These are phyloP conservation scores for Semnornis frantzii DNA, from an alignment of 2,113 vertebrate genomes.

Conservation along the genomic window DNA sequence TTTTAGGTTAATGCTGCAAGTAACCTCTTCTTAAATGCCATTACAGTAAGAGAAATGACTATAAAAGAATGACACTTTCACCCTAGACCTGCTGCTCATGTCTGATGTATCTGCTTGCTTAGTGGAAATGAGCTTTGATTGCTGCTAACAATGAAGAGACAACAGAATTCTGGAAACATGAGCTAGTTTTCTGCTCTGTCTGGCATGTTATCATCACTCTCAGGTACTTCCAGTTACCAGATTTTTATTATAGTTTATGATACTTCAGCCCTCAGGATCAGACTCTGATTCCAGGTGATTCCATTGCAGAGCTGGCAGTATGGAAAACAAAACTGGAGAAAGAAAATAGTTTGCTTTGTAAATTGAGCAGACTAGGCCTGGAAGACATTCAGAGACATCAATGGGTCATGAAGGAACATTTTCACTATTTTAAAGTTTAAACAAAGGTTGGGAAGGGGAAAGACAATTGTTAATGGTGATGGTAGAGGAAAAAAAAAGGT, in stretches of 20 bases:
- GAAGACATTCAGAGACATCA: neutral
- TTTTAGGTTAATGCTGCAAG: neutral
- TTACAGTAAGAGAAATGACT: neutral
- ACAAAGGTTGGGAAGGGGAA: neutral
- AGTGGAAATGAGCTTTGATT: neutral
- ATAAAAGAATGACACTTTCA: neutral
- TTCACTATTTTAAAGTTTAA: neutral
- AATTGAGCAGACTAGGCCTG: neutral
- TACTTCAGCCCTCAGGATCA: neutral
- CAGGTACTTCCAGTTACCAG: neutral
- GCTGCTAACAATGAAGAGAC: neutral
- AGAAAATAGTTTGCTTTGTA: neutral
- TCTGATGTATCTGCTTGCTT: neutral
- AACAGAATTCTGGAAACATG: neutral
- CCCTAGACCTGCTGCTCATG: neutral
- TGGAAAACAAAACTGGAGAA: neutral
- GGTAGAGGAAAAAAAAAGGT: neutral
- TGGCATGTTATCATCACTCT: neutral
- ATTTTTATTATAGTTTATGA: slow-evolving; percentile 10
- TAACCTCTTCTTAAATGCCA: neutral
- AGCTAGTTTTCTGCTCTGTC: neutral
- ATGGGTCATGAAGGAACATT: neutral
- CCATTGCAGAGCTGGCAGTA: neutral
- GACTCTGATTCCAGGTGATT: neutral
- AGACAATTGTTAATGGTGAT: neutral